These are phyloP conservation scores for Drosophila hydei DNA, from an alignment of 1,140 invertebrate species.

Conservation along the genomic window DNA sequence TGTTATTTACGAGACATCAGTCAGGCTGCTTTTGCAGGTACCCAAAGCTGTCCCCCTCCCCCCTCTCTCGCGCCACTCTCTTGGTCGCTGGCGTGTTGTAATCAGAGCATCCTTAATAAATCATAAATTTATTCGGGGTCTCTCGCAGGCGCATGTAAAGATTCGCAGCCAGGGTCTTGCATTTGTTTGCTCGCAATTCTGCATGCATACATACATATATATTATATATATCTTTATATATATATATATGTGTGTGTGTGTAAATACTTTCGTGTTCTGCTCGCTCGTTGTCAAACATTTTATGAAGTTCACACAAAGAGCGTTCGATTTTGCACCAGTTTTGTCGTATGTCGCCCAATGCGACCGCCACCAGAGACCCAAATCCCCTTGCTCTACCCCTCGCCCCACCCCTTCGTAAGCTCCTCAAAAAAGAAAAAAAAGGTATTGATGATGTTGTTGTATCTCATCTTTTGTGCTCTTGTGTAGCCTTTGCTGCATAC, in stretches of 20 bases:
- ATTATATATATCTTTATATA: slow-evolving; percentile 3
- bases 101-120: slow-evolving; percentile 84
- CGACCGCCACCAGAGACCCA: slow-evolving; percentile 61
- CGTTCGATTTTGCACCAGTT: slow-evolving; percentile 83
- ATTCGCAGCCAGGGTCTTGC: slow-evolving; percentile 1
- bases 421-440: too few relatives aligned
- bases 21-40: slow-evolving; percentile 42
- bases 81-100: slow-evolving; percentile 65
- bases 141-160: slow-evolving; percentile 39
- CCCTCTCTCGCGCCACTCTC: not conserved
- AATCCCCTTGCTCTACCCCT: not conserved
- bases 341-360: slow-evolving; percentile 72
- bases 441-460: slow-evolving; percentile 37
- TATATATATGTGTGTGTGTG: not conserved
- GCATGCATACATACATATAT: slow-evolving; percentile 64
- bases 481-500: slow-evolving; percentile 9
- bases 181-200: slow-evolving; percentile 55
- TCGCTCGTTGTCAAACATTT: slow-evolving; percentile 81
- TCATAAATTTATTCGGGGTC: slow-evolving; percentile 80
- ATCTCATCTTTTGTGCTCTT: slow-evolving; percentile 10
- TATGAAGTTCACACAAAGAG: slow-evolving; percentile 84
- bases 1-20: slow-evolving; percentile 79
- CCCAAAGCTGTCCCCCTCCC: not conserved
- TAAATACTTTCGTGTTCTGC: not conserved
- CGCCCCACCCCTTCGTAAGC: not conserved